Evolutionary conservation across 2,113 vertebrate species (phyloP).

Genomic region (Eolophus roseicapilla): DNA sequence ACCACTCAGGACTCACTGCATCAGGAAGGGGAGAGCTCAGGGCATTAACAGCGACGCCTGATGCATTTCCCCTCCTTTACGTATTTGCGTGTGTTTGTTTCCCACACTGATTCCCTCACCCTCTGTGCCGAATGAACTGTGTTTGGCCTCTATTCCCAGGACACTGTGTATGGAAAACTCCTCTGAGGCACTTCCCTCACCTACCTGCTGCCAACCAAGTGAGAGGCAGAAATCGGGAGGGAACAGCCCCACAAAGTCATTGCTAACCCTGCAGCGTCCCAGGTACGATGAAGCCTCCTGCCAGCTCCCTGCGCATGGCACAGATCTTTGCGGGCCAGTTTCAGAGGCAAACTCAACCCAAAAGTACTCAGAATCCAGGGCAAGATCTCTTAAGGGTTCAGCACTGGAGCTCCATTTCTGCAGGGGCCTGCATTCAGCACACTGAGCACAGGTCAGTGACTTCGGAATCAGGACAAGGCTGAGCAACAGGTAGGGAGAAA

Average conservation of each 20-base stretch:
- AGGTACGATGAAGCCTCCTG: not conserved
- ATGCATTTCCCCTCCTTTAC: not conserved
- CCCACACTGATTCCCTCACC: not conserved
- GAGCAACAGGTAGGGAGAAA: not conserved
- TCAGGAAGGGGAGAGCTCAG: not conserved
- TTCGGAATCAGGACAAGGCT: not conserved
- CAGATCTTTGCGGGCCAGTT: not conserved
- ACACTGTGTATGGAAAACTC: not conserved
- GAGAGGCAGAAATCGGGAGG: not conserved
- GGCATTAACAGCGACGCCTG: rapidly evolving
- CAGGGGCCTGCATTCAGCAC: not conserved
- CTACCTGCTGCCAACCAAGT: not conserved
- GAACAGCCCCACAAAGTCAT: not conserved
- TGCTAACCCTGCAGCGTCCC: not conserved
- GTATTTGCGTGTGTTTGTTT: not conserved
- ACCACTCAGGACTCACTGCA: not conserved
- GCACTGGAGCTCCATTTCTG: not conserved
- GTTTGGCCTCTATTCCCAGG: not conserved
- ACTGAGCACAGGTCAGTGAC: no score
- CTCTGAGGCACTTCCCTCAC: not conserved
- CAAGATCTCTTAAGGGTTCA: not conserved
- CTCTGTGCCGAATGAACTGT: rapidly evolving
- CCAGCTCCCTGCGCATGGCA: not conserved
- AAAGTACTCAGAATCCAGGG: not conserved
- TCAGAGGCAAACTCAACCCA: not conserved